These are phyloP conservation scores for Poecilia wingei DNA, from an alignment of 2,797 vertebrate genomes.

Conservation along the genomic window DNA sequence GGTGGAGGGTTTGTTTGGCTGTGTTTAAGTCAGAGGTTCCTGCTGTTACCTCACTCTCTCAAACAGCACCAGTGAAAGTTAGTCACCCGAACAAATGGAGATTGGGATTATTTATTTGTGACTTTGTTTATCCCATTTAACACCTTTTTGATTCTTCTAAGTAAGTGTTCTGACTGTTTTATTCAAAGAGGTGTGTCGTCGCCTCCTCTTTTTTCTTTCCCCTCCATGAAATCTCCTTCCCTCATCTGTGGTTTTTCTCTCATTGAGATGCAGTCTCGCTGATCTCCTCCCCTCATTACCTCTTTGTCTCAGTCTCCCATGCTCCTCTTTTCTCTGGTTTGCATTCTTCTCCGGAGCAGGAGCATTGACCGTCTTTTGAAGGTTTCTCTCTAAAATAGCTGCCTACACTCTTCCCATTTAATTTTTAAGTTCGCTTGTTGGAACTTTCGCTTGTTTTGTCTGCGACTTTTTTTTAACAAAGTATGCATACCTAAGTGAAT, in stretches of 20 bases:
- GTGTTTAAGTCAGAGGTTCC: background rate
- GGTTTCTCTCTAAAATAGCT: conserved; percentile 16
- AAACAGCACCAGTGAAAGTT: conserved; percentile 12
- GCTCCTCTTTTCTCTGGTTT: conserved; percentile 37
- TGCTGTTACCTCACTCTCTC: conserved; percentile 25
- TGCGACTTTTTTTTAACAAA: background rate
- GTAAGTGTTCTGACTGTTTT: conserved; percentile 29
- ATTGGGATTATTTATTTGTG: conserved; percentile 34
- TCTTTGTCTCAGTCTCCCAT: conserved; percentile 43
- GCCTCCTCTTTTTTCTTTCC: background rate
- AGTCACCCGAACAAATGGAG: conserved; percentile 10
- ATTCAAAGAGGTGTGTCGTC: conserved; percentile 12
- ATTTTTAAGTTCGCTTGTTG: background rate
- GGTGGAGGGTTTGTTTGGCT: background rate
- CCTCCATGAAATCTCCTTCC: conserved; percentile 22
- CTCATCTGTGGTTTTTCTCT: conserved; percentile 46
- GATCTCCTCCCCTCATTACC: conserved; percentile 54
- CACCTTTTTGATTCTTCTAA: conserved; percentile 18
- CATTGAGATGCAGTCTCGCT: conserved; percentile 51
- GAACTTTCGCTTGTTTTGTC: background rate
- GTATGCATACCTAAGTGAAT: too few relatives aligned
- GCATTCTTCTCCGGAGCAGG: conserved; percentile 15
- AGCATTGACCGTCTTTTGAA: conserved; percentile 41
- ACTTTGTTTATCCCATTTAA: conserved; percentile 19
- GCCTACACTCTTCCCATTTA: conserved; percentile 11